These are phyloP conservation scores for Dolomedes plantarius DNA, from an alignment of 2,888 invertebrate genomes.

Conservation along the genomic window DNA sequence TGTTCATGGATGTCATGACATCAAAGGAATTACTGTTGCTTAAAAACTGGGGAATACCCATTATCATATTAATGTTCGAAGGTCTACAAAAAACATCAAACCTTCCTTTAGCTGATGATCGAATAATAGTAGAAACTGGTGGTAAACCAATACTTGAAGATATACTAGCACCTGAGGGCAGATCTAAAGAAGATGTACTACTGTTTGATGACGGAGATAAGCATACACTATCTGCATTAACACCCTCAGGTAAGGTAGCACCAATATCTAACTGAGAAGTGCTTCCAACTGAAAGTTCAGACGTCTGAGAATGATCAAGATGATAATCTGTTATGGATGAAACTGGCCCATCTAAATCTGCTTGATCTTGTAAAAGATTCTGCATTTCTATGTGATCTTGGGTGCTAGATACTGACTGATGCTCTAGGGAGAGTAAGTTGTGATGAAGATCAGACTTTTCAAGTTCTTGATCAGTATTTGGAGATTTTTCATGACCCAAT, in stretches of 20 bases:
- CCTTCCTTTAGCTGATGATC: constrained; percentile 64
- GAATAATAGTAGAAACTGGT: constrained; percentile 71
- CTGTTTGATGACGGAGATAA: constrained; percentile 62
- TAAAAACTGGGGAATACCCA: constrained; percentile 67
- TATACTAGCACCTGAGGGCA: constrained; percentile 46
- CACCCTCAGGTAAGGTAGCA: constrained; percentile 28
- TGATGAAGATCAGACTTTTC: constrained; percentile 36
- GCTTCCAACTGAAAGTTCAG: constrained; percentile 57
- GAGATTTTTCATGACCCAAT: constrained; percentile 49
- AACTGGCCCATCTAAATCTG: constrained; percentile 35
- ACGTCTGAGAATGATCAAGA: constrained; percentile 59
- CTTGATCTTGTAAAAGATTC: constrained; percentile 55
- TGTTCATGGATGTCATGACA: constrained; percentile 58
- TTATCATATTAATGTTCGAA: constrained; percentile 61
- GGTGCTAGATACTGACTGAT: constrained; percentile 53
- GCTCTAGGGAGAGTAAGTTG: constrained; percentile 37
- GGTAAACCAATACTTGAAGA: constrained; percentile 63
- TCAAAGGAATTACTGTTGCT: constrained; percentile 50
- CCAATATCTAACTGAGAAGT: constrained; percentile 49
- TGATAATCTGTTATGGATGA: constrained; percentile 54
- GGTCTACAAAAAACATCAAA: constrained; percentile 62
- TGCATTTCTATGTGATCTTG: constrained; percentile 67
- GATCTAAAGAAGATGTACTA: constrained; percentile 59
- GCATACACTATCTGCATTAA: constrained; percentile 49
- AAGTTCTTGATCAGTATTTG: constrained; percentile 28